Percentiles rank a stretch among this genome's conserved stretches.
Conservation (phyloP, 2,113 vertebrate genomes). For the Cyanoderma ruficeps region DNA sequence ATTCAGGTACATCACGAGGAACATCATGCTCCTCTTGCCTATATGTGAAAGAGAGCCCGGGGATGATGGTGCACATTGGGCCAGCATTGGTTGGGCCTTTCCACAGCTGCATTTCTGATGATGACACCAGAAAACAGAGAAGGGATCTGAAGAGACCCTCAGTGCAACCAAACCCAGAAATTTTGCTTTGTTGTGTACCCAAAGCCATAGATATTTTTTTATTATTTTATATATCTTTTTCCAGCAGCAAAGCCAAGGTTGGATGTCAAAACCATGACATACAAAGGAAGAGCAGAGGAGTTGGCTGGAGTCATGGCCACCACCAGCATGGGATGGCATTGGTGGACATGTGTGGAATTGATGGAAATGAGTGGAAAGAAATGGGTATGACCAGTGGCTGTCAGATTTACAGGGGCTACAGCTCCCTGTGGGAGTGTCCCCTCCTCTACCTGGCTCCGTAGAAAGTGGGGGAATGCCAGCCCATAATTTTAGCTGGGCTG, state of each 20-base stretch:
- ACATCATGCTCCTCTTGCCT: not conserved
- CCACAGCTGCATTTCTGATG: not conserved
- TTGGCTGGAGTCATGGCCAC: not conserved
- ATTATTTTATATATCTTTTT: too few relatives aligned
- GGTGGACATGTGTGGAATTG: not conserved
- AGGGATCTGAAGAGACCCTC: not conserved
- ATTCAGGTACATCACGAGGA: not conserved
- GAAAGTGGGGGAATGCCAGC: not conserved
- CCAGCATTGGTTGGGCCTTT: accelerated
- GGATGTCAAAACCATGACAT: not conserved
- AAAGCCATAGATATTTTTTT: too few relatives aligned
- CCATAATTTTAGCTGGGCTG: accelerated
- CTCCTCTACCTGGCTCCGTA: not conserved
- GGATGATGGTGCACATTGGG: not conserved
- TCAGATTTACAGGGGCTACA: not conserved
- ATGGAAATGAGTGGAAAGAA: not conserved
- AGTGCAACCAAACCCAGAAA: not conserved
- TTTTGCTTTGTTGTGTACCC: not conserved
- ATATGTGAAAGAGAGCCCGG: accelerated
- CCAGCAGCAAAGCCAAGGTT: not conserved
- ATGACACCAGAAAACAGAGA: not conserved
- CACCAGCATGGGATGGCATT: accelerated
- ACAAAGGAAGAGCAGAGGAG: not conserved
- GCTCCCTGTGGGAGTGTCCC: not conserved
- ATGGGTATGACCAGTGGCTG: accelerated